These are phyloP conservation scores for Dufourea novaeangliae DNA, from an alignment of 1,140 invertebrate species.

Conservation along the genomic window DNA sequence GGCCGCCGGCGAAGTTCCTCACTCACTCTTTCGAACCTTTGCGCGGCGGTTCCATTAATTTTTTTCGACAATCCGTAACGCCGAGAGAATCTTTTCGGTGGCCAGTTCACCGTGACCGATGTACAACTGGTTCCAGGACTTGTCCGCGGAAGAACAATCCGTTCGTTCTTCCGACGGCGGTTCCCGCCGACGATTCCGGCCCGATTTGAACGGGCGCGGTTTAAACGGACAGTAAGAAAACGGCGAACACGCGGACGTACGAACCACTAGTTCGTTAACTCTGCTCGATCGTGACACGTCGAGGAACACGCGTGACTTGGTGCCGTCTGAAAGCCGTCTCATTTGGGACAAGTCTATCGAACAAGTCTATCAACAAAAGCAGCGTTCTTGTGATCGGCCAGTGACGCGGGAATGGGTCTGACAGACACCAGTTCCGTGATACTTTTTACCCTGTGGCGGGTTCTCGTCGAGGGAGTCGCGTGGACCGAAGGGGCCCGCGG, in stretches of 20 bases:
- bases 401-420: slow-evolving; percentile 79
- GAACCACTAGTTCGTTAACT: neutral
- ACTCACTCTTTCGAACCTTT: slow-evolving; percentile 72
- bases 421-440: slow-evolving; percentile 82
- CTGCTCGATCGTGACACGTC: no score
- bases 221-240: neutral
- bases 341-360: neutral
- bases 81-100: neutral
- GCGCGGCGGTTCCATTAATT: slow-evolving; percentile 57
- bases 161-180: neutral
- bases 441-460: slow-evolving; percentile 81
- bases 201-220: neutral
- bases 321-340: no score
- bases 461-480: slow-evolving; percentile 71
- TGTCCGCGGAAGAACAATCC: neutral
- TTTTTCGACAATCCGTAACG: slow-evolving; percentile 27
- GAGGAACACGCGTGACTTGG: neutral
- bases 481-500: slow-evolving; percentile 62
- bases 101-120: neutral
- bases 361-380: neutral
- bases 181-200: neutral
- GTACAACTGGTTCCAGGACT: neutral
- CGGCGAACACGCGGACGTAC: neutral
- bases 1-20: slow-evolving; percentile 65
- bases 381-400: slow-evolving; percentile 14